Evolutionary conservation across 2,888 invertebrate species (phyloP), one percentile per base, ranked within the genome.

Genomic region (Caenorhabditis macrosperma): DNA sequence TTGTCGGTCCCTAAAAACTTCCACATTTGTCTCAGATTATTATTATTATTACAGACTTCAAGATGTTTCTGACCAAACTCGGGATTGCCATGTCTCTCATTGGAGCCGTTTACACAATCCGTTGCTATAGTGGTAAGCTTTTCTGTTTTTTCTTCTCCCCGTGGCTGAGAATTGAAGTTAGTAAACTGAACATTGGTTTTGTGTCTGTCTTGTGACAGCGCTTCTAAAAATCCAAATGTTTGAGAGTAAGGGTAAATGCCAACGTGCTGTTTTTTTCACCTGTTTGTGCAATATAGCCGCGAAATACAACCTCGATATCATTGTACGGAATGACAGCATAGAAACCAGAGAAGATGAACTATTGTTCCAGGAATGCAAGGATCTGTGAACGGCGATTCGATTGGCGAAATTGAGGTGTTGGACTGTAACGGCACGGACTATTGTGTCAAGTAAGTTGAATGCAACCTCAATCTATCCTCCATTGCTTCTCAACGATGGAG

Each of bases 341-440:
- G n/a, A n/a, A n/a, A n/a, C n/a, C n/a, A n/a, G n/a, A n/a, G n/a
- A n/a, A n/a, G n/a, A n/a, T n/a, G n/a, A 41, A 41, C 12, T 12
- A 5, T 46, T 44, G 12, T 28, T 61, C n/a, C n/a, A 81, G 81
- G 81, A 22, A 81, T 81, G 76, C 76, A 81, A 77, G 81, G 81
- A 46, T 68, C 67, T 1, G 68, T 81, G 3, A 76, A 81, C 24
- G 76, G 76, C 0, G 71, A 81, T 28, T n/a, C 59, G 0, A 77
- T 81, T n/a, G 81, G 72, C 5, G 44, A 72, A 54, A 74, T 81
- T 24, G 76, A 77, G 26, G 20, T 77, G 4, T n/a, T 77, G 20
- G 76, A 81, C 33, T 81, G 81, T 50, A 81, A 81, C 24, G 71
- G 41, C 20, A 81, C 81, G n/a, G 76, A 81, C n/a, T 81, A 38